Percentiles rank a stretch among this genome's conserved stretches.
phyloP scores from a whole-genome alignment of 2,113 vertebrate genomes.

The Malurus elegans region DNA sequence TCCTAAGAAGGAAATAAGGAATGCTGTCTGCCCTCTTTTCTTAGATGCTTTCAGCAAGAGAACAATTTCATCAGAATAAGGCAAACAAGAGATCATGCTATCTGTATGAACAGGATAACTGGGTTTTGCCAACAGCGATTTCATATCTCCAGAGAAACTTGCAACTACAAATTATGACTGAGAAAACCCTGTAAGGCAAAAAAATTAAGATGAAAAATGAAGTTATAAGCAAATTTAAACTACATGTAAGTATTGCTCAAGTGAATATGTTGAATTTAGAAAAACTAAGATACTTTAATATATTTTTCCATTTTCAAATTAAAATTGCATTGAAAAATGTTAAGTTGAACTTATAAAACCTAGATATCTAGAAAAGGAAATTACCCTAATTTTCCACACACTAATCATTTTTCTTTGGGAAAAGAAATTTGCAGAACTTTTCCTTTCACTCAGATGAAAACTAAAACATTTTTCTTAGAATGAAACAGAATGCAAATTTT shows the following conservation, averaged over 20 bases:
- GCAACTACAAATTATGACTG: not conserved
- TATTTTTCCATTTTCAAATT: not conserved
- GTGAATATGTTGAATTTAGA: not conserved
- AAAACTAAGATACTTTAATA: not conserved
- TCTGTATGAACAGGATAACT: not conserved
- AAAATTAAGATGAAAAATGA: not conserved
- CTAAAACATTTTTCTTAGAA: not conserved
- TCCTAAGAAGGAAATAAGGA: not conserved
- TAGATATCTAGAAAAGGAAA: not conserved
- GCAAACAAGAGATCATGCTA: not conserved
- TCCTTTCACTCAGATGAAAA: not conserved
- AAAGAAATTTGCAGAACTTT: not conserved
- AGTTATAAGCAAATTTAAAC: not conserved
- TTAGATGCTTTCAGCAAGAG: not conserved
- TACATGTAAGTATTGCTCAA: not conserved
- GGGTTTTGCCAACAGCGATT: not conserved
- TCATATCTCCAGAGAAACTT: not conserved
- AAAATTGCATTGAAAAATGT: not conserved
- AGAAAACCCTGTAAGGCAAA: not conserved
- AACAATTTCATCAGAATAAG: not conserved
- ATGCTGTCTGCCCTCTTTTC: not conserved
- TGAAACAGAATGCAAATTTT: not conserved
- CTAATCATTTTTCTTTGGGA: not conserved
- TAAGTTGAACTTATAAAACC: not conserved
- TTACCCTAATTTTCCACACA: not conserved